Conservation (phyloP, 2,797 vertebrate genomes). For the Sitta carolinensis region DNA sequence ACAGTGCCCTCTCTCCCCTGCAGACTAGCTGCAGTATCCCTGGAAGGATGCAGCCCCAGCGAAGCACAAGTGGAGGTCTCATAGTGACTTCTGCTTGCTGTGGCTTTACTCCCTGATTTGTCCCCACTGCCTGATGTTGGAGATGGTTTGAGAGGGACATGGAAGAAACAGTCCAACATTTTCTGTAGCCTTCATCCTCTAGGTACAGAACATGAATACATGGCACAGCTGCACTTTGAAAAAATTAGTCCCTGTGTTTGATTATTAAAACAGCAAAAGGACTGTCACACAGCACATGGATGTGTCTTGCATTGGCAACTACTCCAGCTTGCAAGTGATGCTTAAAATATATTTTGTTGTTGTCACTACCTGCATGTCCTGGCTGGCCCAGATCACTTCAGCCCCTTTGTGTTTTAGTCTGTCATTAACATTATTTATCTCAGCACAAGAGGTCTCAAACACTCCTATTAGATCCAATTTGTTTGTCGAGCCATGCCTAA, state of each 20-base stretch:
- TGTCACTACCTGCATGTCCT: neutral
- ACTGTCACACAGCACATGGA: neutral
- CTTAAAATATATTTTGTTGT: neutral
- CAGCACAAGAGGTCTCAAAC: neutral
- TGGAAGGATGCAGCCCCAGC: neutral
- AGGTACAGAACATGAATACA: neutral
- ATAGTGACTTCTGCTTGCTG: neutral
- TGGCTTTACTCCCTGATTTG: neutral
- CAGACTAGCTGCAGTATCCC: neutral
- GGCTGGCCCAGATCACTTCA: neutral
- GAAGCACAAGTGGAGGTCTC: neutral
- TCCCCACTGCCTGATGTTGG: neutral
- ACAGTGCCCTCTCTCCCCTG: neutral
- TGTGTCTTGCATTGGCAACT: fast-evolving
- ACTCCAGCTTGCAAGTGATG: neutral
- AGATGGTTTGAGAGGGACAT: neutral
- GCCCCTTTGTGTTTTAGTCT: neutral
- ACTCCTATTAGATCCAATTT: neutral
- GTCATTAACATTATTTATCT: neutral
- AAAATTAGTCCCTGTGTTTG: neutral
- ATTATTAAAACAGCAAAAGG: neutral
- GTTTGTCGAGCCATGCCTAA: neutral
- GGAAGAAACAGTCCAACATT: neutral
- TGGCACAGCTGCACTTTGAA: neutral
- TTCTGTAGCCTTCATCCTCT: neutral